Evolutionary conservation across 2,888 invertebrate species (phyloP).

Genomic region (Hyposoter dolosus): DNA sequence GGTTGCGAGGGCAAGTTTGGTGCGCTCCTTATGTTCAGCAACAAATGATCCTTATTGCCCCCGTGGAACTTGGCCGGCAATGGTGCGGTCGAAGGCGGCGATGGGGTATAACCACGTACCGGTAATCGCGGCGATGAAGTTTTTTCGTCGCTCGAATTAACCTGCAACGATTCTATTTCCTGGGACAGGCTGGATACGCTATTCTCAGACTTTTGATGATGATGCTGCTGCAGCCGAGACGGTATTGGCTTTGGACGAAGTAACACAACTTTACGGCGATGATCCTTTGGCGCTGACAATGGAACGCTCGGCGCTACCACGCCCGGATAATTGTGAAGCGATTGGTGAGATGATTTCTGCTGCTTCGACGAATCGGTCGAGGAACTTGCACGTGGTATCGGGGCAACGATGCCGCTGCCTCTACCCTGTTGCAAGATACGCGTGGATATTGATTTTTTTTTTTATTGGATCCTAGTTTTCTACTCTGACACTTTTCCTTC

Average conservation of each 20-base stretch:
- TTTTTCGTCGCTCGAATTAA: conserved; percentile 82
- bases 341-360: conserved; percentile 68
- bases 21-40: conserved; percentile 91
- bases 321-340: conserved; percentile 70
- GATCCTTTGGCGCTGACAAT: conserved; percentile 74
- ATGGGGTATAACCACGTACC: conserved; percentile 91
- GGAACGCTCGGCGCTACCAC: conserved; percentile 32
- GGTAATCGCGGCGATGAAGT: conserved; percentile 86
- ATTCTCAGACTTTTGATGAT: conserved; percentile 79
- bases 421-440: conserved; percentile 68
- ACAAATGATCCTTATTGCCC: conserved; percentile 87
- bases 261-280: conserved; percentile 85
- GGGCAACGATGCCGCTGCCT: conserved; percentile 72
- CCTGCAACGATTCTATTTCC: conserved; percentile 83
- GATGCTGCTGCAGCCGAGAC: conserved; percentile 85
- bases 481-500: background rate
- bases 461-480: background rate
- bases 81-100: conserved; percentile 94
- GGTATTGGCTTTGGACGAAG: conserved; percentile 88
- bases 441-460: background rate
- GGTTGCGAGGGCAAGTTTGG: conserved; percentile 91
- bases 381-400: conserved; percentile 78
- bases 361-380: conserved; percentile 79
- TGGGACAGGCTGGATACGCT: conserved; percentile 80
- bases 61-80: conserved; percentile 91